Evolutionary conservation across 2,888 invertebrate species (phyloP), one percentile per base, ranked within the genome.

Genomic region (Tetanocera ferruginea): DNA sequence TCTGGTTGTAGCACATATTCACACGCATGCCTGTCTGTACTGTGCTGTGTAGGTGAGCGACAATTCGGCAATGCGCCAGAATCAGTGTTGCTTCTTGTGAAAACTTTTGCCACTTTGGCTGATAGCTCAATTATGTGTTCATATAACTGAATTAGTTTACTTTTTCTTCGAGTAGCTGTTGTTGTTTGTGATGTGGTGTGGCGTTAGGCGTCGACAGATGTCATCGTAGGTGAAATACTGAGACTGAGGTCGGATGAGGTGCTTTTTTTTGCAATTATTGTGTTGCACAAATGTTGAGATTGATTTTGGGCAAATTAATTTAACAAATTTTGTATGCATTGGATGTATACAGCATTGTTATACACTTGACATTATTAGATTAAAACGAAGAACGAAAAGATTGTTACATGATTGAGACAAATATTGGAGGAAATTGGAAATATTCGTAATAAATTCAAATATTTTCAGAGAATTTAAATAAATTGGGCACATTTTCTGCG

Each of bases 101-200:
- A 76, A 79, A 79, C 73, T 76, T 80, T 78, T 67, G 70, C 78
- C 81, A 78, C 79, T 81, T 72, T 73, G 52, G 66, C 62, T 78
- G 78, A 81, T 79, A 70, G 79, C 79, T 79, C 79, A 81, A 81
- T 79, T 81, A 81, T 77, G 78, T 79, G 77, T 78, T 78, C 76
- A 77, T 73, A 79, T 62, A 77, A 80, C 78, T 81, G 76, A 79
- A 81, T 81, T 79, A 81, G 81, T 79, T 78, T 79, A 64, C 75
- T 76, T 79, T 73, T 69, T 79, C 57, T 73, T 72, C 67, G 34
- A 57, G 69, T 69, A 43, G 14, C 49, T 14, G 73, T 60, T 72
- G 57, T 31, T 49, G 64, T 55, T 34, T 25, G 14, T 43, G 31
- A 23, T 31, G 77, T 57, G 69, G 77, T 67, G 67, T 23, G 6